A percentile compares a stretch with the other conserved stretches of the same genome.
Evolutionary conservation across 2,888 invertebrate genomes (phyloP).

Genomic region (Asteroscopus sphinx): DNA sequence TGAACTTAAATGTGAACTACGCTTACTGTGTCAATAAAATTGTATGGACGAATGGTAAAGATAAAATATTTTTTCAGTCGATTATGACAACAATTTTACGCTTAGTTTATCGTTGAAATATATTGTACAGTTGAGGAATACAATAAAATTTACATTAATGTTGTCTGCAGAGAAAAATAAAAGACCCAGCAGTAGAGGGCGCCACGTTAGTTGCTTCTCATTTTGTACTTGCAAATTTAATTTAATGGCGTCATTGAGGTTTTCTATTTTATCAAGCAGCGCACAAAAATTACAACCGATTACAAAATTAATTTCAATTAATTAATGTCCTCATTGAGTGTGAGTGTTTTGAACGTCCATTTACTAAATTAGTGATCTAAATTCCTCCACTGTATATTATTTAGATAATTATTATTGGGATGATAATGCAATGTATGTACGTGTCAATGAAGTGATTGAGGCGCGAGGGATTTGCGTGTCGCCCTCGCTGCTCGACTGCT

Average conservation of each 20-base stretch:
- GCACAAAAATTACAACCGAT: slow-evolving; percentile 16
- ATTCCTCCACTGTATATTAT: slow-evolving; percentile 88
- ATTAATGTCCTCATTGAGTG: slow-evolving; percentile 57
- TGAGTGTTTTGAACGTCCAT: slow-evolving; percentile 81
- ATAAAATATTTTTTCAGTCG: slow-evolving; percentile 81
- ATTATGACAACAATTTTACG: slow-evolving; percentile 70
- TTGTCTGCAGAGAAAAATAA: slow-evolving; percentile 23
- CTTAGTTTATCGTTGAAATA: slow-evolving; percentile 72
- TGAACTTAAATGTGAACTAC: slow-evolving; percentile 71
- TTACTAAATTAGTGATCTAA: slow-evolving; percentile 77
- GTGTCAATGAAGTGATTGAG: slow-evolving; percentile 58
- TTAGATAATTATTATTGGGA: slow-evolving; percentile 76
- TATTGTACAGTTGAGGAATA: slow-evolving; percentile 65
- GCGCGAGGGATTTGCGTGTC: slow-evolving; percentile 26
- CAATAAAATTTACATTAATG: slow-evolving; percentile 28
- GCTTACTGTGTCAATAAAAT: slow-evolving; percentile 78
- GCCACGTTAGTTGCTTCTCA: slow-evolving; percentile 28
- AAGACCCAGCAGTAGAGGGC: slow-evolving; percentile 19
- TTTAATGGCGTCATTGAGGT: slow-evolving; percentile 14
- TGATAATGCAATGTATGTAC: slow-evolving; percentile 74
- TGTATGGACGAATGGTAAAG: slow-evolving; percentile 65
- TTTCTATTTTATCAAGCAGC: slow-evolving; percentile 28
- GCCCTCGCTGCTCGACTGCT: slow-evolving; percentile 12
- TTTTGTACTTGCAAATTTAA: slow-evolving; percentile 23
- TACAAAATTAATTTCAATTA: slow-evolving; percentile 41